Evolutionary conservation across 2,113 vertebrate species (phyloP).

Genomic region (Empidonax traillii): DNA sequence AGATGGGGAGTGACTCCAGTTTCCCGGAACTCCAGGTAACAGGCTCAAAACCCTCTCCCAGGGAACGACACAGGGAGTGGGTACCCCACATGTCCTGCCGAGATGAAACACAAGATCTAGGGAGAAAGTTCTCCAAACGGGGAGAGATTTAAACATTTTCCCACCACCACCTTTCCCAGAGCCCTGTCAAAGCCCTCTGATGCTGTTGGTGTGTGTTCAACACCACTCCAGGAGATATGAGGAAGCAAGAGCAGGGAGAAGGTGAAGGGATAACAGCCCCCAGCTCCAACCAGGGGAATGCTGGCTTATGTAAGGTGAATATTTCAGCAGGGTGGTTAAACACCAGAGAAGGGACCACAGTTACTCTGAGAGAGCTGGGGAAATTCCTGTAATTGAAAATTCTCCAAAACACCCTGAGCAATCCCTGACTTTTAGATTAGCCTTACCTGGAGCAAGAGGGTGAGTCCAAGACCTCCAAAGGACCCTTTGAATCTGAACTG

Average conservation of each 20-base stretch:
- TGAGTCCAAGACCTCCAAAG: neutral
- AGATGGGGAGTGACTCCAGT: rapidly evolving
- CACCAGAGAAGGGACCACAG: neutral
- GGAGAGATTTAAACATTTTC: rapidly evolving
- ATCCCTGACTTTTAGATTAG: rapidly evolving
- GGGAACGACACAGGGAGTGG: rapidly evolving
- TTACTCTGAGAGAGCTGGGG: neutral
- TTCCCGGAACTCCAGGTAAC: neutral
- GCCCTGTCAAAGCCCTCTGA: rapidly evolving
- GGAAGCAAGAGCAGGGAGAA: neutral
- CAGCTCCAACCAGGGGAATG: neutral
- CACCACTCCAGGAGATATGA: rapidly evolving
- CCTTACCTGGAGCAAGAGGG: neutral
- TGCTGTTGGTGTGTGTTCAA: neutral
- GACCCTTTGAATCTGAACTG: rapidly evolving
- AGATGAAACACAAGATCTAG: neutral
- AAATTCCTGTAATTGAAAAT: neutral
- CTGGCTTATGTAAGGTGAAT: neutral
- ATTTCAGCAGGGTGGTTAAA: neutral
- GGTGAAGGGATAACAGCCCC: neutral
- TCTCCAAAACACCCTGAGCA: neutral
- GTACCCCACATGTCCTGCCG: rapidly evolving
- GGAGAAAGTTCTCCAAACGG: neutral
- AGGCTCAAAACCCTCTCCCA: neutral
- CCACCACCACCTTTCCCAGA: neutral